Evolutionary conservation across 2,113 vertebrate genomes (phyloP).

Genomic region (Tupaia chinensis): DNA sequence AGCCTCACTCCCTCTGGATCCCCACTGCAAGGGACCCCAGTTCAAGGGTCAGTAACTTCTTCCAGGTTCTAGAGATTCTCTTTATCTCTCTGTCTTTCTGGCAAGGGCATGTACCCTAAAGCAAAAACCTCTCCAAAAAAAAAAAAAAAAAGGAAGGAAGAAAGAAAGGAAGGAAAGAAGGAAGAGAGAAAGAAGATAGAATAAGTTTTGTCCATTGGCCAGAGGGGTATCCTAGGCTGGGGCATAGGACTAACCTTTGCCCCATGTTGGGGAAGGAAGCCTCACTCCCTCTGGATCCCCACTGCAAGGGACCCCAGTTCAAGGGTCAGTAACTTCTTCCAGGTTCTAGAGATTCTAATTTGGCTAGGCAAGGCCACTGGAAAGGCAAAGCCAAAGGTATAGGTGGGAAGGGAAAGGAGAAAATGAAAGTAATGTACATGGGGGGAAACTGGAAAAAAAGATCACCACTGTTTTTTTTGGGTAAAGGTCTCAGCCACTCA

Average conservation of each 20-base stretch:
- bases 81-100: too few relatives aligned
- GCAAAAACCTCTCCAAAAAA: too few relatives aligned
- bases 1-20: background rate
- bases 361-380: constrained; percentile 39
- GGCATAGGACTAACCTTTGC: background rate
- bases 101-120: too few relatives aligned
- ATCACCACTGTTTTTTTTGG: background rate
- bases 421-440: background rate
- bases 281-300: background rate
- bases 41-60: background rate
- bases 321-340: background rate
- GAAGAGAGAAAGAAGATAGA: too few relatives aligned
- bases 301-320: constrained; percentile 24
- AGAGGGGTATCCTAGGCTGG: background rate
- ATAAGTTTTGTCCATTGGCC: background rate
- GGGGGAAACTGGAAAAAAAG: background rate
- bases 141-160: too few relatives aligned
- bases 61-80: constrained; percentile 9
- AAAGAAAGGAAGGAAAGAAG: too few relatives aligned
- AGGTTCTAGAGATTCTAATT: constrained; percentile 5
- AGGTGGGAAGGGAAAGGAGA: background rate
- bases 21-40: constrained; percentile 20
- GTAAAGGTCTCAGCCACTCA: background rate
- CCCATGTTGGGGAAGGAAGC: background rate
- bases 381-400: background rate